Percentiles rank a stretch among this genome's conserved stretches.
Conservation (phyloP, 2,888 invertebrate species). For the Agriotes lineatus region DNA sequence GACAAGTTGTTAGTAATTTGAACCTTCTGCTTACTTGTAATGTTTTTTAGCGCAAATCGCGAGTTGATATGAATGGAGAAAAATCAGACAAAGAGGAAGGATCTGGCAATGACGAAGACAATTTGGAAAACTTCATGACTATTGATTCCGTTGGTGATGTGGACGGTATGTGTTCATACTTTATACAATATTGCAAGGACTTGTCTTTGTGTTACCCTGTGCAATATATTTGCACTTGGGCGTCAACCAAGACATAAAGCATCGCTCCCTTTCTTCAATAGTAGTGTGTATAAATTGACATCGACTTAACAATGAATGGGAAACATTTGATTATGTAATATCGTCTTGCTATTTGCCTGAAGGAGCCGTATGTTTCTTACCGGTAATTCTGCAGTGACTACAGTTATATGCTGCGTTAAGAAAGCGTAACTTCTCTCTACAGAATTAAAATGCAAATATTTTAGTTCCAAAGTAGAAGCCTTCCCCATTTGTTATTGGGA, state of each 20-base stretch:
- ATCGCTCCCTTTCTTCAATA: constrained; percentile 47
- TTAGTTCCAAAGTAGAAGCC: too few relatives aligned
- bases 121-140: constrained; percentile 88
- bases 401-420: too few relatives aligned
- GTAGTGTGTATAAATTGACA: background rate
- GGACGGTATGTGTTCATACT: constrained; percentile 70
- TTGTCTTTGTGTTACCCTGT: constrained; percentile 52
- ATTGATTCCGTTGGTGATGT: constrained; percentile 91
- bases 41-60: constrained; percentile 70
- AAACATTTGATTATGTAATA: background rate
- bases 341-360: too few relatives aligned
- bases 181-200: background rate
- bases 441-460: too few relatives aligned
- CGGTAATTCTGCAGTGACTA: background rate
- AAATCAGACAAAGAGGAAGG: constrained; percentile 68
- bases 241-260: constrained; percentile 50
- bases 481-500: too few relatives aligned
- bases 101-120: constrained; percentile 75
- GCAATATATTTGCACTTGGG: constrained; percentile 46
- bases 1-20: too few relatives aligned
- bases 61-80: constrained; percentile 61
- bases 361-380: too few relatives aligned
- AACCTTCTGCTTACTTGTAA: constrained; percentile 21
- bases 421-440: too few relatives aligned
- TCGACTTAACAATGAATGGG: background rate